Evolutionary conservation across 2,888 invertebrate genomes (phyloP), one percentile per base, ranked within the genome.

Genomic region (Lomographa bimaculata): DNA sequence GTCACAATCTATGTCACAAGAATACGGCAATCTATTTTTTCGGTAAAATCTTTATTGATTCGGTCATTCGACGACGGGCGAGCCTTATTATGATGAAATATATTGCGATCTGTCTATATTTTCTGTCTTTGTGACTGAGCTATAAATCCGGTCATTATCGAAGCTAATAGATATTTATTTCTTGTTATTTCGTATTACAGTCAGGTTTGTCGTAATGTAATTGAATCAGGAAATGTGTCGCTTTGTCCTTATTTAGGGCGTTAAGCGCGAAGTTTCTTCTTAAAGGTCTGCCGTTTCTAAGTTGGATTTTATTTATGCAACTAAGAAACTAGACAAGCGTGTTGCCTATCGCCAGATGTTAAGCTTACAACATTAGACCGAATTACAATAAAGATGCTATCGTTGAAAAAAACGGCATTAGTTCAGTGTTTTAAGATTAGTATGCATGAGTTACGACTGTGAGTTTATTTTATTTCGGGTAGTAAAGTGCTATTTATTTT

Each of bases 1-100:
- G 67, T 75, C 73, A 74, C 66, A 71, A 71, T 71, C 68, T 68
- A 70, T 64, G 65, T 66, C 60, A 59, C 58, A 64, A 58, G 54
- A 60, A 68, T 67, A 71, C 48, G 57, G 55, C 62, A 60, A 66
- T 65, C 62, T 62, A 58, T 58, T 68, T 65, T 68, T 68, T 54
- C 47, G 36, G 48, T 45, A 55, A 60, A 63, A 63, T 62, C 50
- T 62, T 57, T 62, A 67, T 61, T 66, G 65, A 68, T 64, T 66
- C 56, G 50, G 53, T 47, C 56, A 54, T 60, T 62, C 53, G 57
- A 54, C 56, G 36, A 45, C 50, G 46, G 54, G 39, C 53, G 28
- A 50, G 46, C 33, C 51, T 49, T 60, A 59, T 58, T 60, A 57
- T 59, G 54, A 57, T 50, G 51, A 59, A 64, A 62, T 60, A 48